Conservation (phyloP, 1,140 invertebrate genomes). For the Ganaspis sp. region DNA sequence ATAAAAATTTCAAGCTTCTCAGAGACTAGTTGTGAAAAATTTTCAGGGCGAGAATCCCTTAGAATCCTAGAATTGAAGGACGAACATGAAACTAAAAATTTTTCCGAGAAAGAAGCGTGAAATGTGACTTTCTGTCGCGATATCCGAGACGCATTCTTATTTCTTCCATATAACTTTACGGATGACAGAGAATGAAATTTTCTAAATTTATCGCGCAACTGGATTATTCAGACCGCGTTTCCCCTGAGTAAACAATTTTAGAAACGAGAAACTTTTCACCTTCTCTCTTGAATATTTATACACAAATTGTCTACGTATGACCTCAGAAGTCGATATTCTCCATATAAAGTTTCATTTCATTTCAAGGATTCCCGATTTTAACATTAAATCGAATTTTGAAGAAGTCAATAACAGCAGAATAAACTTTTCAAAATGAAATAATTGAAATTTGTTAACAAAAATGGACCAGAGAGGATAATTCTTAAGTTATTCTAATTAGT, state of each 20-base stretch:
- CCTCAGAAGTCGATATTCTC: not conserved
- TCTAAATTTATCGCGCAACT: not conserved
- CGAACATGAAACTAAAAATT: not conserved
- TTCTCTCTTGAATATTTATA: not conserved
- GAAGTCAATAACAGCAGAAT: too few species aligned
- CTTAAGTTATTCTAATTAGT: too few species aligned
- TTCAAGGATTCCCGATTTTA: too few species aligned
- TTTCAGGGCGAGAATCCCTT: not conserved
- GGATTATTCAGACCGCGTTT: not conserved
- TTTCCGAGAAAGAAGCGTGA: not conserved
- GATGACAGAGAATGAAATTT: conserved; percentile 2
- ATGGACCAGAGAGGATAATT: too few species aligned
- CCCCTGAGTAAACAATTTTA: not conserved
- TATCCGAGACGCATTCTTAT: not conserved
- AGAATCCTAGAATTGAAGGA: not conserved
- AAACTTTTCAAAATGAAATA: too few species aligned
- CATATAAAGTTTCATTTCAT: not conserved
- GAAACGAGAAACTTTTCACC: not conserved
- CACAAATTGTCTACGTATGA: not conserved
- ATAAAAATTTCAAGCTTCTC: conserved; percentile 15
- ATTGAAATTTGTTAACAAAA: too few species aligned
- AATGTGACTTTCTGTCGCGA: not conserved
- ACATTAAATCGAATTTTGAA: too few species aligned
- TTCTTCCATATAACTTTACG: not conserved
- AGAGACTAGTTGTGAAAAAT: not conserved